Percentiles rank a stretch among this genome's conserved stretches.
These are phyloP conservation scores for Frankliniella intonsa DNA, from an alignment of 2,888 invertebrate species.

Conservation along the genomic window DNA sequence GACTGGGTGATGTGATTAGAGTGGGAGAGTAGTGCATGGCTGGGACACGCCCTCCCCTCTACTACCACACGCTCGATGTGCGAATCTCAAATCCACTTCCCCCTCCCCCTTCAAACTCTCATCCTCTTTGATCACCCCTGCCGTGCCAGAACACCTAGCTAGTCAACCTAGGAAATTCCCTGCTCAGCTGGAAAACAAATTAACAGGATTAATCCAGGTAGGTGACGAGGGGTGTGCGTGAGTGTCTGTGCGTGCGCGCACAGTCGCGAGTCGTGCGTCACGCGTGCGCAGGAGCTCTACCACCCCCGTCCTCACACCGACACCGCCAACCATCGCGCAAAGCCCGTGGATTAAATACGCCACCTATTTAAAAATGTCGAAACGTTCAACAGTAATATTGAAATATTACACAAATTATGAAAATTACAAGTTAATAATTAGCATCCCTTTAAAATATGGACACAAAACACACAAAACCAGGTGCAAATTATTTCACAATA, in stretches of 20 bases:
- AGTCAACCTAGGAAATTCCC: not conserved
- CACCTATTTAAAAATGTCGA: too few species aligned
- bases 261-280: too few species aligned
- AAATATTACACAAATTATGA: too few species aligned
- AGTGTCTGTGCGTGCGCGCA: not conserved
- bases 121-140: not conserved
- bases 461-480: too few species aligned
- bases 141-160: not conserved
- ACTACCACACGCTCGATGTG: not conserved
- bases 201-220: not conserved
- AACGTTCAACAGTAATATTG: too few species aligned
- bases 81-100: not conserved
- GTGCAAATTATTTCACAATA: too few species aligned
- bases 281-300: too few species aligned
- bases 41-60: not conserved
- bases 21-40: not conserved
- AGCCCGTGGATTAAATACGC: too few species aligned
- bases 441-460: too few species aligned
- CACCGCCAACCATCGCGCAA: too few species aligned
- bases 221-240: not conserved
- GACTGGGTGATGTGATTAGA: not conserved
- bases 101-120: not conserved
- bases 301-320: too few species aligned
- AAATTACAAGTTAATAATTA: too few species aligned
- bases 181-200: slow-evolving; percentile 5